A percentile compares a stretch with the other conserved stretches of the same genome.
phyloP scores from a whole-genome alignment of 2,113 vertebrate genomes.

The Elephas maximus region DNA sequence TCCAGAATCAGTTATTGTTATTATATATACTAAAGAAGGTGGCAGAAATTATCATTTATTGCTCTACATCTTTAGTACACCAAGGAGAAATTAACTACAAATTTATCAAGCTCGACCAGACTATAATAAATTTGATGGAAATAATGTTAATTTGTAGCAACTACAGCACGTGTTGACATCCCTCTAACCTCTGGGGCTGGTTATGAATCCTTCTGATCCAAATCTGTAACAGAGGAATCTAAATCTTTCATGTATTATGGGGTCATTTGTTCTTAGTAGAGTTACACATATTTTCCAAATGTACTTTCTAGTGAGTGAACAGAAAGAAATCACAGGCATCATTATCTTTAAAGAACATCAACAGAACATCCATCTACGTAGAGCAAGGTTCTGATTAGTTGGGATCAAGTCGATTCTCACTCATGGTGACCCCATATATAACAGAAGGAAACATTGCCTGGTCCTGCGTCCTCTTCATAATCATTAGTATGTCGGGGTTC shows the following conservation, averaged over 20 bases:
- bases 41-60: not conserved
- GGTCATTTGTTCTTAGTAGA: conserved; percentile 44
- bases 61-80: not conserved
- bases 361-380: not conserved
- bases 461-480: too few relatives aligned
- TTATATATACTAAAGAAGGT: not conserved
- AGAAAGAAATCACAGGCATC: not conserved
- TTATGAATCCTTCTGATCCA: not conserved
- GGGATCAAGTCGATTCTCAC: not conserved
- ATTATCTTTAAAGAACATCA: conserved; percentile 17
- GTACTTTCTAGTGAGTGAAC: not conserved
- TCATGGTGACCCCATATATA: not conserved
- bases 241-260: not conserved
- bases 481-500: not conserved
- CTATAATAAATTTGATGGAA: conserved; percentile 35
- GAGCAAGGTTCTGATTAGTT: not conserved
- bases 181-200: conserved; percentile 27
- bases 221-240: not conserved
- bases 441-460: too few relatives aligned
- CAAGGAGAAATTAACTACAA: conserved; percentile 55
- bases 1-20: conserved; percentile 46
- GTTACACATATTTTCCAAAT: conserved; percentile 50
- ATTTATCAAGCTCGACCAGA: conserved; percentile 61
- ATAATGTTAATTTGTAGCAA: conserved; percentile 47
- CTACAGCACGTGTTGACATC: not conserved